Conservation (phyloP, 2,113 vertebrate species). For the Notarius lentiginosus region DNA sequence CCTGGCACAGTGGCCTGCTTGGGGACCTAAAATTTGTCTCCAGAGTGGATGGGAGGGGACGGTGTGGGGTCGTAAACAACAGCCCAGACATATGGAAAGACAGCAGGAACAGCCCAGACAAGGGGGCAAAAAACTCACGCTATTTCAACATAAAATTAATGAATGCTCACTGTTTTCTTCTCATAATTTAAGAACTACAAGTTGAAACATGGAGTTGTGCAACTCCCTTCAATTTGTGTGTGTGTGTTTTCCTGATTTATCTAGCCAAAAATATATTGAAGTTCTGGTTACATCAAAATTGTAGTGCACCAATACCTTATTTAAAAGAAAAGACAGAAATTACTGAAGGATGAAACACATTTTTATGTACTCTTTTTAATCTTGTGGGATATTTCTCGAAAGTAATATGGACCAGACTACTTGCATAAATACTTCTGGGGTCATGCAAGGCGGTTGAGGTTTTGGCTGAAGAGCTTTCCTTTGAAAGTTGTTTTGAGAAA, state of each 20-base stretch:
- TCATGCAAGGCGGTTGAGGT: constrained; percentile 55
- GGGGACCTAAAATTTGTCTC: constrained; percentile 21
- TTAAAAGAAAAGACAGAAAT: constrained; percentile 24
- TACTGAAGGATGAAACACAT: constrained; percentile 17
- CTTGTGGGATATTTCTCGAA: constrained; percentile 39
- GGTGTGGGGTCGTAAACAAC: constrained; percentile 41
- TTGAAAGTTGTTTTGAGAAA: constrained; percentile 47
- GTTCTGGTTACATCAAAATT: constrained; percentile 5
- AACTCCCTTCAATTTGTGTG: not conserved
- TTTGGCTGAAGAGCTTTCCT: constrained; percentile 43
- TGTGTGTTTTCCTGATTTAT: not conserved
- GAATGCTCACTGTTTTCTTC: constrained; percentile 19
- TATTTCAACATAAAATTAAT: constrained; percentile 13
- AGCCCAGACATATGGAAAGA: constrained; percentile 39
- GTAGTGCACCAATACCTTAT: not conserved
- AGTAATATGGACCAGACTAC: constrained; percentile 38
- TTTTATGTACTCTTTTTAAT: constrained; percentile 46
- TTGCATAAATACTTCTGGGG: constrained; percentile 59
- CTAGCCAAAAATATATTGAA: not conserved
- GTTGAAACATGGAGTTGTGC: constrained; percentile 7
- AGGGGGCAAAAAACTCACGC: constrained; percentile 31
- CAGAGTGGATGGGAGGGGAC: constrained; percentile 18
- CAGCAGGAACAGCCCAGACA: constrained; percentile 12
- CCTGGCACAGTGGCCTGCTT: constrained; percentile 4
- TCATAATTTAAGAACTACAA: not conserved